Evolutionary conservation across 2,888 invertebrate genomes (phyloP).

Genomic region (Boloria selene): DNA sequence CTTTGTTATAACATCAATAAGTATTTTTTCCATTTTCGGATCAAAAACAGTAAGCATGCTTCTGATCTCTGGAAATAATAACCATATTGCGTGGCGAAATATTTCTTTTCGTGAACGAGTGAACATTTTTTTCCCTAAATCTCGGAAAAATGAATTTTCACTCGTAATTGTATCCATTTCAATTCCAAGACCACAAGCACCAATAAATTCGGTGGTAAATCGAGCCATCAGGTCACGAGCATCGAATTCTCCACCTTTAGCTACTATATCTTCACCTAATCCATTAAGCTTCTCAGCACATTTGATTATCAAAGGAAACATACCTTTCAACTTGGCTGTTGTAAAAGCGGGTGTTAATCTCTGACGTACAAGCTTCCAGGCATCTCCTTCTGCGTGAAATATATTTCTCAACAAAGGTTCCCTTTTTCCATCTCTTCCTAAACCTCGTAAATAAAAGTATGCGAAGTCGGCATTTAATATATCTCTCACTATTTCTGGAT

Average conservation of each 20-base stretch:
- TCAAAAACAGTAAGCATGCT: slow-evolving; percentile 42
- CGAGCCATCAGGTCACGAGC: slow-evolving; percentile 54
- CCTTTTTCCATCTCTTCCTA: slow-evolving; percentile 48
- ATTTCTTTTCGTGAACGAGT: slow-evolving; percentile 42
- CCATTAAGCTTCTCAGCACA: slow-evolving; percentile 59
- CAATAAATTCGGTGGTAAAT: slow-evolving; percentile 57
- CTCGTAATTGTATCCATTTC: slow-evolving; percentile 50
- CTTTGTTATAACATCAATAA: slow-evolving; percentile 48
- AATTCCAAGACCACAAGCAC: slow-evolving; percentile 56
- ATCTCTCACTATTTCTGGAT: slow-evolving; percentile 54
- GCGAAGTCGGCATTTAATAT: slow-evolving; percentile 59
- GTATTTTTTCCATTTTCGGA: slow-evolving; percentile 39
- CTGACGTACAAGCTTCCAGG: slow-evolving; percentile 63
- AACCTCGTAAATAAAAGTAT: slow-evolving; percentile 58
- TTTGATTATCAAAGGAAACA: slow-evolving; percentile 66
- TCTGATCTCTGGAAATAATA: slow-evolving; percentile 54
- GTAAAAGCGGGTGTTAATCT: slow-evolving; percentile 66
- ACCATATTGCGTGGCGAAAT: slow-evolving; percentile 46
- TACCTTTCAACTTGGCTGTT: slow-evolving; percentile 61
- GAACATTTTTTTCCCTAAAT: slow-evolving; percentile 48
- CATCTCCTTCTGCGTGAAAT: slow-evolving; percentile 62
- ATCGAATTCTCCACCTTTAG: slow-evolving; percentile 48
- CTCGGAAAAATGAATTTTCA: slow-evolving; percentile 52
- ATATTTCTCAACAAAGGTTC: slow-evolving; percentile 59
- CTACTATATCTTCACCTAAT: slow-evolving; percentile 40